Evolutionary conservation across 2,113 vertebrate genomes (phyloP).

Genomic region (Poeciliopsis occidentalis): DNA sequence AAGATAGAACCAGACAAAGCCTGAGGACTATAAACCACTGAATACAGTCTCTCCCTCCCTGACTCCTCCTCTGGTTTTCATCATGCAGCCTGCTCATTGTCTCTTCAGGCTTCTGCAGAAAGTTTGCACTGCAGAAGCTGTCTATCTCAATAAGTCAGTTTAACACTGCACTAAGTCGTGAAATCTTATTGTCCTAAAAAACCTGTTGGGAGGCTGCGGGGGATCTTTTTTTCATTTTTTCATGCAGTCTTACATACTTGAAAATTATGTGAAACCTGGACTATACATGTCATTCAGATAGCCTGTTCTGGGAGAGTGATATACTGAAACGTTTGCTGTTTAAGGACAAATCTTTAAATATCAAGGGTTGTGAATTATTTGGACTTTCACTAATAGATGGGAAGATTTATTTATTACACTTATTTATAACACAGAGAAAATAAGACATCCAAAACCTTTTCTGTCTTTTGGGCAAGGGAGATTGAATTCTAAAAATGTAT

Average conservation of each 20-base stretch:
- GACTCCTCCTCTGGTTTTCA: conserved; percentile 67
- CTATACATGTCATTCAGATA: conserved; percentile 13
- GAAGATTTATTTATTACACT: conserved; percentile 42
- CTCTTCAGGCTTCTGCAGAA: conserved; percentile 63
- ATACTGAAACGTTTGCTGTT: conserved; percentile 16
- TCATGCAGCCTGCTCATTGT: conserved; percentile 57
- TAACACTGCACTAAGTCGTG: conserved; percentile 41
- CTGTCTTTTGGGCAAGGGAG: background rate
- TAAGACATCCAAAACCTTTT: background rate
- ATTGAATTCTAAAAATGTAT: background rate
- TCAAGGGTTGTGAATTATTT: conserved; percentile 13
- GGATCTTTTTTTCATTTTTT: background rate
- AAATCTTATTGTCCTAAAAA: conserved; percentile 43
- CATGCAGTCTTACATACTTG: background rate
- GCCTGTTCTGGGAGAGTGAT: conserved; percentile 13
- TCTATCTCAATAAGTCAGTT: conserved; percentile 67
- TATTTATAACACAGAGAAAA: background rate
- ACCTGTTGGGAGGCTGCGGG: background rate
- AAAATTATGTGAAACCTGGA: conserved; percentile 22
- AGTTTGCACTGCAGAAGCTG: conserved; percentile 58
- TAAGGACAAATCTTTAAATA: conserved; percentile 35
- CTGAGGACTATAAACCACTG: conserved; percentile 62
- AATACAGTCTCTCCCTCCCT: conserved; percentile 51
- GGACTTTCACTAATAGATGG: conserved; percentile 7
- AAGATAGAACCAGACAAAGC: conserved; percentile 68